Percentiles rank a stretch among this genome's conserved stretches.
Conservation (phyloP, 1,140 invertebrate genomes). For the Saccostrea echinata region DNA sequence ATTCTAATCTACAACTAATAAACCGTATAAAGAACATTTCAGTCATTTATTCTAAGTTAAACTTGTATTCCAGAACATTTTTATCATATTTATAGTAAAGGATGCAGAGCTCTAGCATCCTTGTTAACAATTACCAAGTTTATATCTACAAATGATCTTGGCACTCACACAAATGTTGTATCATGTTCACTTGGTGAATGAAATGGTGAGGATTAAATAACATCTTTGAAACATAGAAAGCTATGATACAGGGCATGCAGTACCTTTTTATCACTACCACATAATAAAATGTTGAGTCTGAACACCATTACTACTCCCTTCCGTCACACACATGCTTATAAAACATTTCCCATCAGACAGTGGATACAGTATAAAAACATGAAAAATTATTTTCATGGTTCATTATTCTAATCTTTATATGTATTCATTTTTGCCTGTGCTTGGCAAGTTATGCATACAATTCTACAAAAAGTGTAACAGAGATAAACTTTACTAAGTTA, state of each 20-base stretch:
- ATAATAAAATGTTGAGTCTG: background rate
- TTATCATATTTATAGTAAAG: slow-evolving; percentile 24
- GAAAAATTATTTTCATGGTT: background rate
- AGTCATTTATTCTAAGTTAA: slow-evolving; percentile 36
- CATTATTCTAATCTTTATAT: background rate
- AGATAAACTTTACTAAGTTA: background rate
- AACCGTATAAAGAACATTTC: background rate
- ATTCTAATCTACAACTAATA: too few relatives aligned
- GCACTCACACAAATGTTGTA: slow-evolving; percentile 11
- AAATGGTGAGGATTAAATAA: slow-evolving; percentile 13
- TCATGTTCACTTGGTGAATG: slow-evolving; percentile 31
- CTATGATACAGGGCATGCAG: slow-evolving; percentile 28
- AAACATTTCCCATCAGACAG: background rate
- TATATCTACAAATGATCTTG: slow-evolving; percentile 17
- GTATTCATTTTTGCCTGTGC: background rate
- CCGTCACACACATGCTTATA: background rate
- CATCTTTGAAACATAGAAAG: slow-evolving; percentile 26
- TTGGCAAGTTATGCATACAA: slow-evolving; percentile 16
- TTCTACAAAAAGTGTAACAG: background rate
- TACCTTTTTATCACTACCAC: slow-evolving; percentile 7
- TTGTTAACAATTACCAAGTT: slow-evolving; percentile 25
- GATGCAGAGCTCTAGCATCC: slow-evolving; percentile 33
- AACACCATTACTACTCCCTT: background rate
- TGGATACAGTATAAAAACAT: background rate
- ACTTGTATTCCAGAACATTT: slow-evolving; percentile 34